Evolutionary conservation across 2,113 vertebrate genomes (phyloP).

Genomic region (Gracilinanus agilis): DNA sequence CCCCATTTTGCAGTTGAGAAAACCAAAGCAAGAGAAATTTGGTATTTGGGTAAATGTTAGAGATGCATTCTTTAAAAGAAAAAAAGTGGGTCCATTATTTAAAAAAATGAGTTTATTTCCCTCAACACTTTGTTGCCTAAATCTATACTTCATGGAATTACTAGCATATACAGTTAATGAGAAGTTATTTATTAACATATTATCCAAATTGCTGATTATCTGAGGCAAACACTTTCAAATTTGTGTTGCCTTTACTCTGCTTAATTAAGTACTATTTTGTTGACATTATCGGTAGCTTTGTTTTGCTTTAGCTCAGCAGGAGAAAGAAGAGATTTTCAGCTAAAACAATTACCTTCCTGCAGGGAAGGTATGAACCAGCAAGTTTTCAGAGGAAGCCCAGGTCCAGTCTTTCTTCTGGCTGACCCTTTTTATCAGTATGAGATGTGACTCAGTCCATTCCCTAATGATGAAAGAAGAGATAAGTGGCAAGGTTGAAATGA

Average conservation of each 20-base stretch:
- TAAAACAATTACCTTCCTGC: conserved; percentile 23
- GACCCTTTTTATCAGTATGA: not conserved
- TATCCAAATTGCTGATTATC: not conserved
- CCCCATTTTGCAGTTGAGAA: too few relatives aligned
- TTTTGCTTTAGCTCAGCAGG: conserved; percentile 25
- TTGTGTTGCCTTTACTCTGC: not conserved
- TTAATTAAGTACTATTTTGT: conserved; percentile 38
- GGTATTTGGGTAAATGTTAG: not conserved
- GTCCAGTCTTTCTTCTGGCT: not conserved
- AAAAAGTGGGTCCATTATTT: not conserved
- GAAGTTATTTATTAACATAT: not conserved
- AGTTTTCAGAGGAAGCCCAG: conserved; percentile 37
- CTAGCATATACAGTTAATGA: not conserved
- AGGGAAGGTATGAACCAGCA: conserved; percentile 29
- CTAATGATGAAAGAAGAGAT: conserved; percentile 3
- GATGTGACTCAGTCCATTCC: conserved; percentile 30
- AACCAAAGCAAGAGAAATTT: not conserved
- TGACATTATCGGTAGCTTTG: conserved; percentile 27
- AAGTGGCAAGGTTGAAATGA: conserved; percentile 1
- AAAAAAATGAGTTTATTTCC: not conserved
- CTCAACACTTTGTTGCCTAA: not conserved
- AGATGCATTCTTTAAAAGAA: not conserved
- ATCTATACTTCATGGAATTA: not conserved
- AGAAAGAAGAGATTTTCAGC: conserved; percentile 31
- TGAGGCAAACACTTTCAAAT: not conserved